Percentiles rank a stretch among this genome's conserved stretches.
Conservation (phyloP, 2,888 invertebrate genomes). For the Calameuta pallipes region DNA sequence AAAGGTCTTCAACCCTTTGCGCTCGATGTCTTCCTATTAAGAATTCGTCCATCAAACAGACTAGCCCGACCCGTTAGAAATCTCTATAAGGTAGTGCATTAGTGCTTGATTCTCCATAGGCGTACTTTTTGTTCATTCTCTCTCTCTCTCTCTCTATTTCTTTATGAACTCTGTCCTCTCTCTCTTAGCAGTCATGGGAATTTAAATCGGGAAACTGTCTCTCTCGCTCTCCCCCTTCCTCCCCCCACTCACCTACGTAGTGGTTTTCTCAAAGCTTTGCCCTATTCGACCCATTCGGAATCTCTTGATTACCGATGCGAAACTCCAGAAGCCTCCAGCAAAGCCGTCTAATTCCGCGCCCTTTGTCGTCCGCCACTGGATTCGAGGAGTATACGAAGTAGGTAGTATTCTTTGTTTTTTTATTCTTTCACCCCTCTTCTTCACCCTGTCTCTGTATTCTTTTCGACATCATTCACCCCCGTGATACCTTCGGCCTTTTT, state of each 20-base stretch:
- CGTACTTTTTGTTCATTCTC: background rate
- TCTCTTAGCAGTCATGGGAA: background rate
- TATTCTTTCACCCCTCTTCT: background rate
- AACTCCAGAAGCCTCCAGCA: background rate
- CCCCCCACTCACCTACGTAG: background rate
- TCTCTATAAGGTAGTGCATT: background rate
- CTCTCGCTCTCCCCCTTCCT: background rate
- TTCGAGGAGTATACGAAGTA: background rate
- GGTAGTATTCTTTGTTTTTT: background rate
- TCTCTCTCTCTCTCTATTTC: background rate
- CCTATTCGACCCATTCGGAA: background rate
- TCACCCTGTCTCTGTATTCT: background rate
- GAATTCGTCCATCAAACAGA: background rate
- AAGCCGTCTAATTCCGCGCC: slow-evolving; percentile 4
- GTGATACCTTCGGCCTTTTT: background rate
- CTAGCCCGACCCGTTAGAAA: background rate
- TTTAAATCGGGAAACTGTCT: background rate
- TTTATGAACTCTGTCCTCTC: background rate
- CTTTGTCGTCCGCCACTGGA: background rate
- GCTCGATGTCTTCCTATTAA: background rate
- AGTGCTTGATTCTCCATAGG: background rate
- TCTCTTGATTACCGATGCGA: slow-evolving; percentile 5
- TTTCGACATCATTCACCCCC: background rate
- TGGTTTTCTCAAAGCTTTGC: background rate
- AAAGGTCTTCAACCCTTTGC: background rate